These are phyloP conservation scores for Chauna torquata DNA, from an alignment of 2,113 vertebrate species.

Conservation along the genomic window DNA sequence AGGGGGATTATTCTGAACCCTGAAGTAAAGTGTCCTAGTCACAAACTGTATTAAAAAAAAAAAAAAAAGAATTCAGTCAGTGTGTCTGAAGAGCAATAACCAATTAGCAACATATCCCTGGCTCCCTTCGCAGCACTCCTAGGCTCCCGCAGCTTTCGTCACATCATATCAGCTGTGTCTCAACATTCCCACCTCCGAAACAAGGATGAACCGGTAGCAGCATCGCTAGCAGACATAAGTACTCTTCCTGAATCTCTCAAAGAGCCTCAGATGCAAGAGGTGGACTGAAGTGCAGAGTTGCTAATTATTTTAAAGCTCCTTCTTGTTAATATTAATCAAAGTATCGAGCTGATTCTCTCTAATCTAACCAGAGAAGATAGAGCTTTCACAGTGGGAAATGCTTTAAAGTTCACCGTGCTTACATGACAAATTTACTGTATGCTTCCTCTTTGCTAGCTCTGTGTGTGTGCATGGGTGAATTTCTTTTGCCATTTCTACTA, in stretches of 20 bases:
- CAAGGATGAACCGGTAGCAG: background rate
- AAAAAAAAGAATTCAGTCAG: background rate
- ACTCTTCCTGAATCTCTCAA: background rate
- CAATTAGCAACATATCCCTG: background rate
- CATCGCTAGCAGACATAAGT: background rate
- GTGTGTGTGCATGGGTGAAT: background rate
- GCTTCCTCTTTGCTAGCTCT: background rate
- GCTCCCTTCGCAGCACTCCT: background rate
- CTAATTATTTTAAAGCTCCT: constrained; percentile 39
- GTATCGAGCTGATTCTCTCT: constrained; percentile 1
- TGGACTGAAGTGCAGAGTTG: background rate
- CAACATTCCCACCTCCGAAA: fast-evolving
- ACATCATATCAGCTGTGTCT: background rate
- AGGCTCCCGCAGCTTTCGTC: background rate
- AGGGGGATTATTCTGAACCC: background rate
- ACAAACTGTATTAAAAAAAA: background rate
- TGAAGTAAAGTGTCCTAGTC: background rate
- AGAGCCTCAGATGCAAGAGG: background rate
- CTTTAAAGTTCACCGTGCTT: constrained; percentile 49
- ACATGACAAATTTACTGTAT: constrained; percentile 4
- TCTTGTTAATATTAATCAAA: constrained; percentile 17
- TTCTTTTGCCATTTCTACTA: constrained; percentile 46
- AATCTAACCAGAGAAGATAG: constrained; percentile 22
- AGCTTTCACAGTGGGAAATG: constrained; percentile 16
- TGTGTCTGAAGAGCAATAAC: background rate